Evolutionary conservation across 2,888 invertebrate genomes (phyloP).

Genomic region (Baccha elongata): DNA sequence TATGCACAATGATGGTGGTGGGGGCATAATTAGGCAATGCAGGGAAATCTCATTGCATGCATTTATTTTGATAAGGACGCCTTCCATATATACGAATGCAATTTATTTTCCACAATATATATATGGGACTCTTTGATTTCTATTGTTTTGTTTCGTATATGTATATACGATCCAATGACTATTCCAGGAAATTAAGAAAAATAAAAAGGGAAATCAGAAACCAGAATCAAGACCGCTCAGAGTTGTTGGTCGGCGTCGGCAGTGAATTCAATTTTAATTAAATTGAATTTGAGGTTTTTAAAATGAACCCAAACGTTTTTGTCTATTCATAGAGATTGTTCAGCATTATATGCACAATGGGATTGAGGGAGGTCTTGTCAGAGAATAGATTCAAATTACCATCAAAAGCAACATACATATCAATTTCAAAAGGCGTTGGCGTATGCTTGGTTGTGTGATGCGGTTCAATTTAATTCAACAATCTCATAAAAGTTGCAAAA

Average conservation of each 20-base stretch:
- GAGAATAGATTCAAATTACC: slow-evolving; percentile 8
- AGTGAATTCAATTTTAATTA: slow-evolving; percentile 37
- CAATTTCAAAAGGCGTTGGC: slow-evolving; percentile 32
- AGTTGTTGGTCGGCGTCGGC: slow-evolving; percentile 10
- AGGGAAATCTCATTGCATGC: not conserved
- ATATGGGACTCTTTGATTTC: slow-evolving; percentile 45
- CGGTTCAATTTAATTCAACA: slow-evolving; percentile 8
- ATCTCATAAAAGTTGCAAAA: slow-evolving; percentile 16
- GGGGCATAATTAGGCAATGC: not conserved
- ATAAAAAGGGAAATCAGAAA: slow-evolving; percentile 23
- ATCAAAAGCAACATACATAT: slow-evolving; percentile 21
- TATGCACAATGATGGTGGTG: not conserved
- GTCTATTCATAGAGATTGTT: slow-evolving; percentile 18
- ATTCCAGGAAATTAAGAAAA: slow-evolving; percentile 28
- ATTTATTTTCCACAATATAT: slow-evolving; percentile 23
- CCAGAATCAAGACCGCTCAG: slow-evolving; percentile 19
- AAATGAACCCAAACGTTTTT: not conserved
- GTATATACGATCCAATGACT: not conserved
- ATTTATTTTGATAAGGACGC: slow-evolving; percentile 27
- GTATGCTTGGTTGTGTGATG: not conserved
- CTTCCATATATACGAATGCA: slow-evolving; percentile 9
- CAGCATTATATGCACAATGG: slow-evolving; percentile 6
- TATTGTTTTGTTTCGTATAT: not conserved
- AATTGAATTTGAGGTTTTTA: slow-evolving; percentile 33
- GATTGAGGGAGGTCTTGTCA: slow-evolving; percentile 10